Conservation (phyloP, 2,797 vertebrate genomes). For the Lutjanus campechanus region DNA sequence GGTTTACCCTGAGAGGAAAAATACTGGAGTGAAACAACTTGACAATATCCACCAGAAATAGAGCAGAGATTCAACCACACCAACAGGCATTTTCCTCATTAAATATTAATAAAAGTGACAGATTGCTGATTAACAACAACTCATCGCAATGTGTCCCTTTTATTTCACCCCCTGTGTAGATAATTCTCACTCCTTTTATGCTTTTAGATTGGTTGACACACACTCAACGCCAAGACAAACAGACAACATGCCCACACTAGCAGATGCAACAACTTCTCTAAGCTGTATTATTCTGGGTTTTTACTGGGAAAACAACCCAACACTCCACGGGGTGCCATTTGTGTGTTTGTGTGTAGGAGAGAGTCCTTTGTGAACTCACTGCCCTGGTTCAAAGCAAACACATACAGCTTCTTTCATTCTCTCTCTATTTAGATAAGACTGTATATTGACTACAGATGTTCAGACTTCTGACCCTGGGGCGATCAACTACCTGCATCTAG, state of each 20-base stretch:
- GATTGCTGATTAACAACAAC: constrained; percentile 26
- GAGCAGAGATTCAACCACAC: background rate
- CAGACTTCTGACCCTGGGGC: constrained; percentile 59
- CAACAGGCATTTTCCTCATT: constrained; percentile 12
- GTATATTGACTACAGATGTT: constrained; percentile 61
- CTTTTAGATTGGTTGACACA: constrained; percentile 22
- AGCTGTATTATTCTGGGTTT: constrained; percentile 55
- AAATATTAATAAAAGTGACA: constrained; percentile 21
- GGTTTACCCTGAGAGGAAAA: constrained; percentile 21
- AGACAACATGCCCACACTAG: constrained; percentile 42
- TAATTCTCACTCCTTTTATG: constrained; percentile 48
- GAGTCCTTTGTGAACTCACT: constrained; percentile 68
- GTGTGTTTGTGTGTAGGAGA: constrained; percentile 56
- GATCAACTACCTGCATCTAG: constrained; percentile 17
- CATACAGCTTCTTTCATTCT: constrained; percentile 42
- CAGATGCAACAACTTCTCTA: constrained; percentile 67
- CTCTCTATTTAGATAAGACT: constrained; percentile 56
- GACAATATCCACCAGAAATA: background rate
- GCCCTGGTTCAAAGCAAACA: constrained; percentile 62
- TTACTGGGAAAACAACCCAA: constrained; percentile 64
- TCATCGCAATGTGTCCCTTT: constrained; percentile 16
- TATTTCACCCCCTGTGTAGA: constrained; percentile 17
- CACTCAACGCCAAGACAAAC: constrained; percentile 46
- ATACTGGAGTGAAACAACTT: background rate
- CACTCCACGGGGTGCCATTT: constrained; percentile 64